Evolutionary conservation across 2,797 vertebrate genomes (phyloP), one percentile per base, ranked within the genome.

Genomic region (Yasuhikotakia modesta): DNA sequence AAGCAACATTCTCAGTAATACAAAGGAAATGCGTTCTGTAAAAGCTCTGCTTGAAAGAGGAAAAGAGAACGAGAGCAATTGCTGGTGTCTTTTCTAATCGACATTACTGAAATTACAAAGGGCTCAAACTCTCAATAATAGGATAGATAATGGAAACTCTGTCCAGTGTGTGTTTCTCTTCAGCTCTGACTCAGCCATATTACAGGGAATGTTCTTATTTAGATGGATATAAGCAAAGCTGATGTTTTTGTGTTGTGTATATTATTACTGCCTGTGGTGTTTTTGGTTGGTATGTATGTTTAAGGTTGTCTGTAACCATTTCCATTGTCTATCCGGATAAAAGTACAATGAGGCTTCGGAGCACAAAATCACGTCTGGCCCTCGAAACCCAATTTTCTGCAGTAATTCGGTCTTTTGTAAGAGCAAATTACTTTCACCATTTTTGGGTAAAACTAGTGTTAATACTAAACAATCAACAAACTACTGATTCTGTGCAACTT

Each of bases 61-160:
- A 58, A 61, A 24, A 73, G 0, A 50, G 32, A 22, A n/a, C 17
- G 19, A 45, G 52, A 66, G n/a, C 53, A 43, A 70, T 53, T 43
- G n/a, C 60, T 63, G 60, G 60, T 66, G 64, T 43, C n/a, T 66
- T 66, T 66, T 39, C 39, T 66, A 35, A 64, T 73, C 27, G 22
- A 1, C 58, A 63, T 73, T 52, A 63, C 22, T 58, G 27, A 46
- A n/a, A 46, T 58, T 68, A 57, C 64, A 68, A 66, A 66, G 60
- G 60, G 30, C 30, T 63, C 7, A 35, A 35, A 63, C 30, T 63
- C 32, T 35, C 30, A 39, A 32, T 63, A 63, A 63, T 35, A 35
- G 60, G 17, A 63, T 19, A 39, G 17, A 63, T 63, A 35, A 63
- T 35, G 32, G 60, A 63, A 63, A 63, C 30, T 63, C 32, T 63